These are phyloP conservation scores for Probosciger aterrimus DNA, from an alignment of 2,113 vertebrate species.

Conservation along the genomic window DNA sequence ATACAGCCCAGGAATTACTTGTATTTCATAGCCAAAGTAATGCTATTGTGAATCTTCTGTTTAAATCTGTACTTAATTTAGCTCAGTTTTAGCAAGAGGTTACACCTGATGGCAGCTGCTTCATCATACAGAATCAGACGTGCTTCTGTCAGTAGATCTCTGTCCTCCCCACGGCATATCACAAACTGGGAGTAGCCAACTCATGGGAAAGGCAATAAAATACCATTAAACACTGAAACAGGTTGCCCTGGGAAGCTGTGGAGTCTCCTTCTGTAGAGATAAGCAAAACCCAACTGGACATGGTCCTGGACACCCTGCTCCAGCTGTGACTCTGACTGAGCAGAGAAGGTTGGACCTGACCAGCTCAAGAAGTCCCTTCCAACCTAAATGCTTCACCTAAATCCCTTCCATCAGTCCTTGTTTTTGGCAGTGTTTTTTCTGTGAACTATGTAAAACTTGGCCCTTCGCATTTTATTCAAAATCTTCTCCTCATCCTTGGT, in stretches of 20 bases:
- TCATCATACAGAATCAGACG: not conserved
- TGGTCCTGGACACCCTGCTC: not conserved
- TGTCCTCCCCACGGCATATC: not conserved
- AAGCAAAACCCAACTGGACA: not conserved
- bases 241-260: not conserved
- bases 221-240: not conserved
- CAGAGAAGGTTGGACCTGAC: not conserved
- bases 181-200: not conserved
- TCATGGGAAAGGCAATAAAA: not conserved
- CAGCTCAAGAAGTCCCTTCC: not conserved
- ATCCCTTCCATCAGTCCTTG: not conserved
- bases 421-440: not conserved
- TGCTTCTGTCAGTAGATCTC: not conserved
- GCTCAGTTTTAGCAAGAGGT: not conserved
- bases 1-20: not conserved
- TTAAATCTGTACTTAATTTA: not conserved
- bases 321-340: not conserved
- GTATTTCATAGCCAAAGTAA: not conserved
- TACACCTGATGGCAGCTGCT: not conserved
- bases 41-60: not conserved
- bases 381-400: not conserved
- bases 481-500: not conserved
- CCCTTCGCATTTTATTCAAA: not conserved
- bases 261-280: not conserved
- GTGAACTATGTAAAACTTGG: not conserved